Percentiles rank a stretch among this genome's conserved stretches.
Conservation (phyloP, 2,888 invertebrate species). For the Callyntrura sp. region DNA sequence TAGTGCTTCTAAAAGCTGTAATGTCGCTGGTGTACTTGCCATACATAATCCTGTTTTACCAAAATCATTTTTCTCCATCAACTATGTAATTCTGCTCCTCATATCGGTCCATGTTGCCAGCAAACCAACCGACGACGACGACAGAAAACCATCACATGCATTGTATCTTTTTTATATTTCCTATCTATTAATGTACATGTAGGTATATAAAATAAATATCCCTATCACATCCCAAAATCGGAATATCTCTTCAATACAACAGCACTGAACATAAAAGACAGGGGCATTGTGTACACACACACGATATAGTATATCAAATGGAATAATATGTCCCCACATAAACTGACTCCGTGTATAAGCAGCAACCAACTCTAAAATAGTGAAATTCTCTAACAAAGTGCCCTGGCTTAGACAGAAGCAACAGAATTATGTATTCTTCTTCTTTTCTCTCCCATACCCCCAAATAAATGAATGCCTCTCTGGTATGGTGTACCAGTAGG, state of each 20-base stretch:
- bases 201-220: not conserved
- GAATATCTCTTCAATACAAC: conserved; percentile 6
- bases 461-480: not conserved
- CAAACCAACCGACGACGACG: too few species aligned
- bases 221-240: not conserved
- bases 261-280: not conserved
- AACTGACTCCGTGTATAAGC: not conserved
- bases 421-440: conserved; percentile 18
- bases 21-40: conserved; percentile 42
- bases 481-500: not conserved
- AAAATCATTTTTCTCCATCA: conserved; percentile 31
- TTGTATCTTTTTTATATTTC: not conserved
- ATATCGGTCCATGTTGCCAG: not conserved
- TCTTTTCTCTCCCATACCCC: not conserved
- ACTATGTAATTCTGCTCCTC: not conserved
- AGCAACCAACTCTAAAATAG: not conserved
- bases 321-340: too few species aligned
- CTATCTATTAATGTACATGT: not conserved
- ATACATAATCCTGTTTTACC: not conserved
- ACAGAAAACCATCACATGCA: not conserved
- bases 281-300: not conserved
- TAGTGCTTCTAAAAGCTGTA: conserved; percentile 29
- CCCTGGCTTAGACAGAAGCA: not conserved
- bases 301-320: not conserved
- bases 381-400: not conserved